phyloP scores from a whole-genome alignment of 2,888 invertebrate species.

The Arctia plantaginis region DNA sequence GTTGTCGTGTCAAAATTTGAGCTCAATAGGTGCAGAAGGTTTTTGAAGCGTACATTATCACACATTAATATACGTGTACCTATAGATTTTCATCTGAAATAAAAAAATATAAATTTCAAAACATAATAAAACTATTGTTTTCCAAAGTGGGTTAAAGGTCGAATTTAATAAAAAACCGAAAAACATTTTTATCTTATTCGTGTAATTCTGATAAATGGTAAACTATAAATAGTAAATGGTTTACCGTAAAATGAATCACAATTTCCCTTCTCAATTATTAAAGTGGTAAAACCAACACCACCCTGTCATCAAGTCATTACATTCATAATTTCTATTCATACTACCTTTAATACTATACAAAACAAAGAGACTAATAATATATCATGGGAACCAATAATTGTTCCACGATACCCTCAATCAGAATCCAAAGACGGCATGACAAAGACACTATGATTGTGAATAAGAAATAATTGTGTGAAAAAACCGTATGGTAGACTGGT shows the following conservation, averaged over 20 bases:
- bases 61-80: too few species aligned
- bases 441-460: slow-evolving; percentile 27
- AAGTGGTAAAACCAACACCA: slow-evolving; percentile 2
- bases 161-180: not conserved
- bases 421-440: slow-evolving; percentile 27
- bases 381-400: slow-evolving; percentile 25
- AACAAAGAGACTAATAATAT: slow-evolving; percentile 36
- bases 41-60: too few species aligned
- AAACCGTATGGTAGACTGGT: slow-evolving; percentile 19
- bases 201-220: not conserved
- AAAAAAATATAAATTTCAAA: too few species aligned
- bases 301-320: slow-evolving; percentile 4
- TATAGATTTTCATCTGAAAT: too few species aligned
- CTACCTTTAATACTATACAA: slow-evolving; percentile 12
- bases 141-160: too few species aligned
- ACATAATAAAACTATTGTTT: too few species aligned
- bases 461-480: slow-evolving; percentile 43
- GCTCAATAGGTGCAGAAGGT: too few species aligned
- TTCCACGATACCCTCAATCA: slow-evolving; percentile 25
- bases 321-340: not conserved
- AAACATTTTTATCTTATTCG: not conserved
- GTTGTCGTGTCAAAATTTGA: too few species aligned
- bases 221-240: too few species aligned
- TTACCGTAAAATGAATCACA: not conserved
- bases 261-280: not conserved